Conservation (phyloP, 2,113 vertebrate genomes). For the Manacus vitellinus region DNA sequence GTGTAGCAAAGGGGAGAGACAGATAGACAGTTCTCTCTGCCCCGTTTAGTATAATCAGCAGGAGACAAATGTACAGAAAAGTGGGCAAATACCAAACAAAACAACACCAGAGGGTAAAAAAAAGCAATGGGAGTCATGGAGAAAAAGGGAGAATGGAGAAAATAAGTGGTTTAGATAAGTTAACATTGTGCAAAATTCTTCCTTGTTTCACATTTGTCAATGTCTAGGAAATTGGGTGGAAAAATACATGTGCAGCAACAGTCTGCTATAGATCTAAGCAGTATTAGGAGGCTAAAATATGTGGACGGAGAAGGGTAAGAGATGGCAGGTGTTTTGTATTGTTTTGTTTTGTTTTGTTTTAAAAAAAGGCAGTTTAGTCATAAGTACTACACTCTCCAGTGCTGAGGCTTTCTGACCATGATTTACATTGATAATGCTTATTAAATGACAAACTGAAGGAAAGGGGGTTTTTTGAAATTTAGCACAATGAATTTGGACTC, state of each 20-base stretch:
- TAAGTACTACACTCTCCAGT: not conserved
- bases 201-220: not conserved
- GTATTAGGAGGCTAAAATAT: not conserved
- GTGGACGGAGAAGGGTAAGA: not conserved
- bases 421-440: not conserved
- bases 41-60: not conserved
- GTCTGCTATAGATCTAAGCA: not conserved
- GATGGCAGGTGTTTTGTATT: not conserved
- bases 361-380: not conserved
- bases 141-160: not conserved
- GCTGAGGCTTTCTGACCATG: not conserved
- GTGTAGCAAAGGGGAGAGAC: not conserved
- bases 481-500: not conserved
- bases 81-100: constrained; percentile 4
- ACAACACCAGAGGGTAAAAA: not conserved
- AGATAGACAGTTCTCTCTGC: not conserved
- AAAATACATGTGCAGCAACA: not conserved
- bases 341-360: not conserved
- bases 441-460: not conserved
- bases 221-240: not conserved
- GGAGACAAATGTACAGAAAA: not conserved
- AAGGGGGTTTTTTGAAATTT: not conserved
- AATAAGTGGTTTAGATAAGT: not conserved
- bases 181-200: not conserved
- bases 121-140: not conserved